A percentile compares a stretch with the other conserved stretches of the same genome.
Conservation (phyloP, 2,113 vertebrate genomes). For the Prunella himalayana region DNA sequence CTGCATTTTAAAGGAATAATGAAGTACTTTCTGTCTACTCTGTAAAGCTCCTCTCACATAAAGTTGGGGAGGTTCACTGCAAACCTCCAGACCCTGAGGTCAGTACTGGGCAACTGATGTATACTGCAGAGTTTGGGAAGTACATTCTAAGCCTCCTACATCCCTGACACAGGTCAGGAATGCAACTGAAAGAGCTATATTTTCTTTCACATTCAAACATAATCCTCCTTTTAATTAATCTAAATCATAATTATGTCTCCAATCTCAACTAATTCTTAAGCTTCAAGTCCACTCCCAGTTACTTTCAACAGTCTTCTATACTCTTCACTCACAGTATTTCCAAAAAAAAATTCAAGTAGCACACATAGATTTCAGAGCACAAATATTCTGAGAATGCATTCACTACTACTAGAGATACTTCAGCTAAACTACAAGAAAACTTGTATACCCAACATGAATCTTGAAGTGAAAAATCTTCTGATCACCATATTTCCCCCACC, state of each 20-base stretch:
- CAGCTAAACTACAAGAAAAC: background rate
- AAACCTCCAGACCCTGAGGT: background rate
- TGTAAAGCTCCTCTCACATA: background rate
- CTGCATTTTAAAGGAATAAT: background rate
- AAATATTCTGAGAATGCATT: background rate
- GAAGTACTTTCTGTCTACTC: background rate
- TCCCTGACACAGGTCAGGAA: background rate
- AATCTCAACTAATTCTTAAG: background rate
- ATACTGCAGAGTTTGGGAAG: background rate
- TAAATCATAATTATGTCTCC: background rate
- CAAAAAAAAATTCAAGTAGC: background rate
- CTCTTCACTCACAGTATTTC: background rate
- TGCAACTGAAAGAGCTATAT: background rate
- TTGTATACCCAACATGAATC: background rate
- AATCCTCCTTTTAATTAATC: background rate
- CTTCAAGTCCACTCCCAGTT: background rate
- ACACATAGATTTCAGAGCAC: background rate
- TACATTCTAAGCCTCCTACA: background rate
- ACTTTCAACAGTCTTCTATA: background rate
- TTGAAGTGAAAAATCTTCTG: background rate
- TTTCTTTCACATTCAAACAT: background rate
- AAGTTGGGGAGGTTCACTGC: background rate
- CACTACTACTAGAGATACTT: background rate
- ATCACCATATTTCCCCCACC: accelerated
- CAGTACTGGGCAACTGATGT: accelerated